A percentile compares a stretch with the other conserved stretches of the same genome.
These are phyloP conservation scores for Bos taurus DNA, from an alignment of 2,113 vertebrate species.

Conservation along the genomic window DNA sequence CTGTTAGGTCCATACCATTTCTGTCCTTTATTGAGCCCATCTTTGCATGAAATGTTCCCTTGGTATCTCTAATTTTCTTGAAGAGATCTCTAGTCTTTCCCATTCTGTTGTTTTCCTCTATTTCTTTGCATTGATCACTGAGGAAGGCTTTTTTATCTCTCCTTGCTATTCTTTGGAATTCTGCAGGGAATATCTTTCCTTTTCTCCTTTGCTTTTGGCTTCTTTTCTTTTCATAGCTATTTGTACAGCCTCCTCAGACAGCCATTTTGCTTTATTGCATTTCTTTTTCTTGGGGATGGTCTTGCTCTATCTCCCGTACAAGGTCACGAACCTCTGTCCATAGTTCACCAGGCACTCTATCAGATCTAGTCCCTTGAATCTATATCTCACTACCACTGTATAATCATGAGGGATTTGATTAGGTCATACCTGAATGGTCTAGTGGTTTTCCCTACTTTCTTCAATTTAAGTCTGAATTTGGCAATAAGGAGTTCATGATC, in stretches of 20 bases:
- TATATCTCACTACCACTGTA: background rate
- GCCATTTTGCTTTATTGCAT: background rate
- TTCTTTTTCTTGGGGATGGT: background rate
- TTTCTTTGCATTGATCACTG: background rate
- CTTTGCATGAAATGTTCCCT: background rate
- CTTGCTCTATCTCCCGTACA: background rate
- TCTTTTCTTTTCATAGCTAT: background rate
- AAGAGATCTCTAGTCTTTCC: background rate
- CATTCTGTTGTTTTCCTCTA: background rate
- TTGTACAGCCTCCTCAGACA: background rate
- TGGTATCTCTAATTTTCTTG: background rate
- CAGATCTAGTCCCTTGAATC: background rate
- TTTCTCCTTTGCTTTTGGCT: background rate
- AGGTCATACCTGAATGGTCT: background rate
- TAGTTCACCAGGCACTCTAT: background rate
- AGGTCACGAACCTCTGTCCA: background rate
- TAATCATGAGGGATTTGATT: background rate
- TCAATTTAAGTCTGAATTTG: background rate
- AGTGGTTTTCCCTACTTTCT: background rate
- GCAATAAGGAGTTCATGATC: background rate
- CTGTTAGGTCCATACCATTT: background rate
- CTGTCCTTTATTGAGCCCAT: background rate
- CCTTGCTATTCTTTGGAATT: background rate
- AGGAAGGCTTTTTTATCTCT: background rate
- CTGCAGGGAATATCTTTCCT: background rate